Conservation (phyloP, 2,797 vertebrate species). For the Botia almorhae region DNA sequence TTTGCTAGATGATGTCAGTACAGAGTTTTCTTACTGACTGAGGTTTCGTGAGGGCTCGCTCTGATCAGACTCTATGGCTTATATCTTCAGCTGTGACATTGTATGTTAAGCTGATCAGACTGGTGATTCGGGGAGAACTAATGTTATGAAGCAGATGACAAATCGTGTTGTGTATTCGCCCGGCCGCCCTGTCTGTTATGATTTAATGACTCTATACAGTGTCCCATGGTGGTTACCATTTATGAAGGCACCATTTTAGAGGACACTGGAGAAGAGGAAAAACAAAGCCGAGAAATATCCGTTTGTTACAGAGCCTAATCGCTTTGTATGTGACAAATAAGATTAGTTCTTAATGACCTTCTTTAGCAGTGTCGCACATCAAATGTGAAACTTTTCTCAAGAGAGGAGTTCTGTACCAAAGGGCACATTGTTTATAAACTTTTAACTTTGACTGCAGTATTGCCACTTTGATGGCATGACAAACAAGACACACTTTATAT, state of each 20-base stretch:
- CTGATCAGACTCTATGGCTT: neutral
- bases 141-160: slow-evolving; percentile 75
- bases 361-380: slow-evolving; percentile 46
- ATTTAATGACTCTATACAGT: slow-evolving; percentile 60
- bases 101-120: slow-evolving; percentile 67
- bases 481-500: neutral
- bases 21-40: neutral
- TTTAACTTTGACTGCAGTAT: slow-evolving; percentile 18
- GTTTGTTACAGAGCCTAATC: slow-evolving; percentile 55
- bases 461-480: neutral
- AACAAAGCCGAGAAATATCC: neutral
- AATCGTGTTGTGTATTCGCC: slow-evolving; percentile 65
- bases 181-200: slow-evolving; percentile 62
- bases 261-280: slow-evolving; percentile 39
- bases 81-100: slow-evolving; percentile 45
- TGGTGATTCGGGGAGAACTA: slow-evolving; percentile 67
- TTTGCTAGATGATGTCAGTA: neutral
- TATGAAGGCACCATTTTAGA: slow-evolving; percentile 63
- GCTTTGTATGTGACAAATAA: slow-evolving; percentile 65
- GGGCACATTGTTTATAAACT: slow-evolving; percentile 51
- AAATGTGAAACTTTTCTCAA: slow-evolving; percentile 47
- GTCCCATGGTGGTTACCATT: slow-evolving; percentile 66
- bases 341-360: slow-evolving; percentile 63
- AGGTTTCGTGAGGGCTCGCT: neutral
- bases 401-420: slow-evolving; percentile 44